Evolutionary conservation across 2,113 vertebrate genomes (phyloP).

Genomic region (Nycticryphes semicollaris): DNA sequence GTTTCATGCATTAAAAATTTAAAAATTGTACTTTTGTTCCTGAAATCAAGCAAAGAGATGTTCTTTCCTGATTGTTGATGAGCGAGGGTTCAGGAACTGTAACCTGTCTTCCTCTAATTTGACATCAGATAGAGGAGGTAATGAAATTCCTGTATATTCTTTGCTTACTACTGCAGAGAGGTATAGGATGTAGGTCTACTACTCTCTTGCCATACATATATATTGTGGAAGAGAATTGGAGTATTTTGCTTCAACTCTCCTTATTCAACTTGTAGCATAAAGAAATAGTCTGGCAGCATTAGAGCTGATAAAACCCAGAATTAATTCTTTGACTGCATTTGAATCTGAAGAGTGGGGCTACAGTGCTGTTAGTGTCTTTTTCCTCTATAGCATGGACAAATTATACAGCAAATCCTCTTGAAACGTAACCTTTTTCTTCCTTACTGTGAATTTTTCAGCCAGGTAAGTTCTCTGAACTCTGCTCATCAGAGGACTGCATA

Average conservation of each 20-base stretch:
- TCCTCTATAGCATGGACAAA: neutral
- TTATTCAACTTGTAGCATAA: neutral
- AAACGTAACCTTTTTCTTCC: neutral
- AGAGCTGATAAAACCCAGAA: neutral
- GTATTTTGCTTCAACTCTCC: neutral
- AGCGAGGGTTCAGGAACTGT: neutral
- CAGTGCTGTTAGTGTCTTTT: neutral
- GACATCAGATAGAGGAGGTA: neutral
- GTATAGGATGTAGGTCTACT: neutral
- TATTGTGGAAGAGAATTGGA: neutral
- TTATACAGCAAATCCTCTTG: neutral
- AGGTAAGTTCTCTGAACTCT: neutral
- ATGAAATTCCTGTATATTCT: neutral
- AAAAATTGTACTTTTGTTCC: neutral
- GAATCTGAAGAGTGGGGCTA: neutral
- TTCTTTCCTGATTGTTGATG: neutral
- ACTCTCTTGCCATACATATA: neutral
- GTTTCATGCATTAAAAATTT: neutral
- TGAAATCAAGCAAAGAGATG: neutral
- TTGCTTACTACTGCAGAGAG: neutral
- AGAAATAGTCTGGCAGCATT: neutral
- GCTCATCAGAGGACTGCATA: neutral
- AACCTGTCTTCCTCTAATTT: neutral
- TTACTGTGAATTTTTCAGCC: neutral
- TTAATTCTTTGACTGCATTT: neutral